Evolutionary conservation across 2,797 vertebrate genomes (phyloP).

Genomic region (Alcedo atthis): DNA sequence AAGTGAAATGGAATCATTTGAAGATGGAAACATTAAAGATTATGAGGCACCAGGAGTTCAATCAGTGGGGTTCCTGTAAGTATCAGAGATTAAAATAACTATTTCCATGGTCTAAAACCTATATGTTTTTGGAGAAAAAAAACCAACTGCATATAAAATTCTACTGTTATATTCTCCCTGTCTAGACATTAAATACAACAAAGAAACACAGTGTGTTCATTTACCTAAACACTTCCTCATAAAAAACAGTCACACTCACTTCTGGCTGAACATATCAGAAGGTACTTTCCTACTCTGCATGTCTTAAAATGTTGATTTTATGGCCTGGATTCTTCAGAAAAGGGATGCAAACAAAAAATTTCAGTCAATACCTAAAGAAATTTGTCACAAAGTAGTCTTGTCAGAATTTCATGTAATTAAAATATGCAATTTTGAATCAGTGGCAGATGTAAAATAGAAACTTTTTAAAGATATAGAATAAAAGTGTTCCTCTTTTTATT

Average conservation of each 20-base stretch:
- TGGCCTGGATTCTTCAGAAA: neutral
- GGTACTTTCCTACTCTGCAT: neutral
- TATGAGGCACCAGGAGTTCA: neutral
- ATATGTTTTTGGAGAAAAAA: neutral
- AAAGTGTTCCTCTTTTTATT: neutral
- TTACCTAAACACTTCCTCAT: neutral
- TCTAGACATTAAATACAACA: neutral
- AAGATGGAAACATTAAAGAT: neutral
- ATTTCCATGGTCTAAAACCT: neutral
- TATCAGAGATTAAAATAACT: neutral
- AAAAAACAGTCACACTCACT: neutral
- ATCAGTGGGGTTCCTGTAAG: neutral
- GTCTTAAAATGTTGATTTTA: neutral
- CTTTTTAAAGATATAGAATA: neutral
- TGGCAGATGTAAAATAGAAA: neutral
- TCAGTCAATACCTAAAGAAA: neutral
- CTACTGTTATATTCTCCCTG: neutral
- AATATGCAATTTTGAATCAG: neutral
- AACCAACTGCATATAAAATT: neutral
- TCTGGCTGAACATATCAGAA: neutral
- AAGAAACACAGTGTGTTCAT: neutral
- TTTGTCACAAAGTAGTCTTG: neutral
- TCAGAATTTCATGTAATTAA: neutral
- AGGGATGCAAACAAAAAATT: neutral
- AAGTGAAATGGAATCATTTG: neutral